Base-by-base conservation (phyloP, 2,888 invertebrate species). In the Pseudolycoriella hygida region DNA sequence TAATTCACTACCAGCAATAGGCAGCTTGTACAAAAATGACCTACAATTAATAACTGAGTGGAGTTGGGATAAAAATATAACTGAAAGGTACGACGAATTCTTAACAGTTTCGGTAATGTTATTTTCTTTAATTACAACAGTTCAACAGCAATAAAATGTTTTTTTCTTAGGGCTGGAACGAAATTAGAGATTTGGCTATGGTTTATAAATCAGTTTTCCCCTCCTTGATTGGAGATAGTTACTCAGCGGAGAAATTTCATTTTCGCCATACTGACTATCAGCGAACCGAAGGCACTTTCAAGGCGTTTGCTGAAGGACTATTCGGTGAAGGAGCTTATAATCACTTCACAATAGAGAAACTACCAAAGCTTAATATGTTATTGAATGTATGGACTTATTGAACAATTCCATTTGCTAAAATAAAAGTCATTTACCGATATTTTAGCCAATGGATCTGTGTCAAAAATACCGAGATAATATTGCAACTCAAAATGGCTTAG, bases 1-100 rank as follows among this genome's bases (percentile, higher is more conserved):
- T 1, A 57, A 47, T 61, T 67, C 60, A 52, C 64, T 53, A 58
- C 69, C 67, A 46, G 69, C 60, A n/a, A 61, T 67, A 60, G 66
- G 69, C 52, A 73, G 76, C 2, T 64, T 87, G 49, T 87, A 87
- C 58, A 55, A 63, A 2, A 68, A 73, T 2, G 87, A 87, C 62
- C 57, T 80, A 47, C 69, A 76, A 32, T 67, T 76, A 31, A 62
- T 87, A 3, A 68, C 71, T 53, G 67, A 67, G 42, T 83, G 83
- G 84, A 60, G 66, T 41, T 78, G 80, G 72, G 72, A 75, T 53
- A 62, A 67, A 1, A 72, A 73, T 17, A 69, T 79, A 47, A 74
- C 72, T 31, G 56, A 61, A 39, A 68, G 71, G 2, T 68, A 67
- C 50, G 77, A 77, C 1, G 70, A 76, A 14, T 67, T 68, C 47